Base-by-base conservation (phyloP, 1,140 invertebrate species). In the Drosophila sturtevanti region DNA sequence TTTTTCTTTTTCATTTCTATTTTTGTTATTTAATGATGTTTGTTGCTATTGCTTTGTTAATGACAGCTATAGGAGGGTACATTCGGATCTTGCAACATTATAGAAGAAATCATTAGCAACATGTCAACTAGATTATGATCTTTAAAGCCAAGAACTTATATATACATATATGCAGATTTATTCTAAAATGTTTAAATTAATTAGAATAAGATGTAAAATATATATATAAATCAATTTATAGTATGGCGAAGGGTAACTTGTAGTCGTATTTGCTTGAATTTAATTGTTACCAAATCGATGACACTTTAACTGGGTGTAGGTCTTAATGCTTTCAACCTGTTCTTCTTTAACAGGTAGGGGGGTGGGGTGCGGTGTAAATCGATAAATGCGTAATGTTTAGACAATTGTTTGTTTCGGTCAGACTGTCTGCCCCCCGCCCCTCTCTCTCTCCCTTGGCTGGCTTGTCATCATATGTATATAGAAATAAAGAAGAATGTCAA, bases 401-500 rank as follows among this genome's bases (percentile, higher is more conserved):
- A 31, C 64, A 71, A 58, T 52, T 71, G 74, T 68, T 61, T 72
- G 73, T 38, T 64, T 74, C 10, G 35, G 27, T 31, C 7, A 1
- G 27, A 6, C 27, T 31, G 27, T 31, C 27, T 31, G 27, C 7
- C 27, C 0, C 27, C 27, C 27, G 5, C 4, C 7, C 27, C 0
- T 6, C 27, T 31, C 27, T 55, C n/a, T 41, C 11, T 44, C 27
- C 6, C 18, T 38, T 62, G 10, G 18, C 64, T 72, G n/a, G n/a
- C n/a, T n/a, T n/a, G 37, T 63, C 64, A 71, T 86, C 41, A 35
- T 10, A 44, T 44, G 9, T 14, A 21, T 18, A n/a, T 1, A 48
- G 41, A 48, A 48, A 86, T 75, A 78, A 87, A 89, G 77, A 89
- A 89, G 79, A 89, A 89, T 89, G 84, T 89, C 84, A 89, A 89